phyloP scores from a whole-genome alignment of 2,888 invertebrate species.

The Pyrocoelia pectoralis region DNA sequence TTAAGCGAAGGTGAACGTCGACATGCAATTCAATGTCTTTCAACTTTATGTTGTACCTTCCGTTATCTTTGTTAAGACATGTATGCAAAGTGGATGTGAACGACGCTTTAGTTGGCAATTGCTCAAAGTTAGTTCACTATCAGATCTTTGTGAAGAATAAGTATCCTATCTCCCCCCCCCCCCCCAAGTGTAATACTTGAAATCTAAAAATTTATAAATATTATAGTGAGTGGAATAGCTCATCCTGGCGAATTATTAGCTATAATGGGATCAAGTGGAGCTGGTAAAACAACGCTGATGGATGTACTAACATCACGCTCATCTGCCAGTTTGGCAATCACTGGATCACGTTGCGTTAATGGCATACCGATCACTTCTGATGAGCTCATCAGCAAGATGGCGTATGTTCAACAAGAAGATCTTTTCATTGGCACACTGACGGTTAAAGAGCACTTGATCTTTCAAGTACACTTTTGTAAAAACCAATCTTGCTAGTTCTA shows the following conservation, averaged over 20 bases:
- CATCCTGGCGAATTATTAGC: slow-evolving; percentile 86
- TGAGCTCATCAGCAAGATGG: slow-evolving; percentile 78
- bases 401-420: slow-evolving; percentile 95
- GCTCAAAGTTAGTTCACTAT: too few relatives aligned
- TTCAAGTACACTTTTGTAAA: slow-evolving; percentile 68
- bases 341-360: slow-evolving; percentile 72
- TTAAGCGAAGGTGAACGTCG: too few relatives aligned
- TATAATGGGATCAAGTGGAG: slow-evolving; percentile 90
- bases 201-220: too few relatives aligned
- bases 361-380: slow-evolving; percentile 77
- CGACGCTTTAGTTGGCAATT: too few relatives aligned
- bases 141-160: too few relatives aligned
- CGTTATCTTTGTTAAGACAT: too few relatives aligned
- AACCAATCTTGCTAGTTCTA: neutral
- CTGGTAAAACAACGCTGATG: slow-evolving; percentile 93
- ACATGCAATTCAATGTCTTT: too few relatives aligned
- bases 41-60: too few relatives aligned
- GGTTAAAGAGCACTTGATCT: slow-evolving; percentile 87
- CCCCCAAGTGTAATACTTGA: too few relatives aligned
- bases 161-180: too few relatives aligned
- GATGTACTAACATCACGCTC: slow-evolving; percentile 88
- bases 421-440: slow-evolving; percentile 90
- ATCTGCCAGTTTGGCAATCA: slow-evolving; percentile 71
- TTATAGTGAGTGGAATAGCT: slow-evolving; percentile 79
- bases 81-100: too few relatives aligned